Conservation (phyloP, 1,140 invertebrate genomes). For the Chlorops oryzae region DNA sequence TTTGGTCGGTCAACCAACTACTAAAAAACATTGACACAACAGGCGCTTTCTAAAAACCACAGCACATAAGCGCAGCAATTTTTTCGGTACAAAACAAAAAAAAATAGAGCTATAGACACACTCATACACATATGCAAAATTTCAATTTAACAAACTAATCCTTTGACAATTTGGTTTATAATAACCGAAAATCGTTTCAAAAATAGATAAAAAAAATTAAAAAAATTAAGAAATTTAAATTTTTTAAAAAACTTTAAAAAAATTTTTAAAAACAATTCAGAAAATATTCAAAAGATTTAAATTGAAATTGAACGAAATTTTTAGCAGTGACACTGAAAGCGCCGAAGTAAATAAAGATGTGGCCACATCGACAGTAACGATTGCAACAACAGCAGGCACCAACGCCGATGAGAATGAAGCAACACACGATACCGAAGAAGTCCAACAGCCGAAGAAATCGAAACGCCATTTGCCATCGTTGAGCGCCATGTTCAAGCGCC, state of each 20-base stretch:
- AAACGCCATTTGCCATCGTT: conserved; percentile 38
- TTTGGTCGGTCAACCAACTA: no score
- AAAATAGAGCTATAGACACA: no score
- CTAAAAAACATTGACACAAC: no score
- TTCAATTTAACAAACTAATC: no score
- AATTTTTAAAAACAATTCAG: neutral
- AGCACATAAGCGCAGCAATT: no score
- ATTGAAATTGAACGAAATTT: conserved; percentile 11
- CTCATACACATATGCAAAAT: no score
- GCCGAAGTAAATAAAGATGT: conserved; percentile 51
- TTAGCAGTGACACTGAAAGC: conserved; percentile 52
- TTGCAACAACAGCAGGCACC: conserved; percentile 23
- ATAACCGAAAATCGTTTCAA: no score
- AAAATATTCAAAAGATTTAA: no score
- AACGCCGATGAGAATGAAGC: conserved; percentile 16
- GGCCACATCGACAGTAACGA: conserved; percentile 32
- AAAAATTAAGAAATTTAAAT: neutral
- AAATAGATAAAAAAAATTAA: neutral
- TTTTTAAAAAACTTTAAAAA: neutral
- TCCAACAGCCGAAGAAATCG: conserved; percentile 23
- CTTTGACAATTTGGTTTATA: no score
- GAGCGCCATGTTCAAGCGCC: conserved; percentile 39
- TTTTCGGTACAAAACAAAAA: no score
- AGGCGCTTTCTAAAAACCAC: no score
- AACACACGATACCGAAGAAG: neutral